A percentile compares a stretch with the other conserved stretches of the same genome.
Evolutionary conservation across 2,113 vertebrate genomes (phyloP).

Genomic region (Galemys pyrenaicus): DNA sequence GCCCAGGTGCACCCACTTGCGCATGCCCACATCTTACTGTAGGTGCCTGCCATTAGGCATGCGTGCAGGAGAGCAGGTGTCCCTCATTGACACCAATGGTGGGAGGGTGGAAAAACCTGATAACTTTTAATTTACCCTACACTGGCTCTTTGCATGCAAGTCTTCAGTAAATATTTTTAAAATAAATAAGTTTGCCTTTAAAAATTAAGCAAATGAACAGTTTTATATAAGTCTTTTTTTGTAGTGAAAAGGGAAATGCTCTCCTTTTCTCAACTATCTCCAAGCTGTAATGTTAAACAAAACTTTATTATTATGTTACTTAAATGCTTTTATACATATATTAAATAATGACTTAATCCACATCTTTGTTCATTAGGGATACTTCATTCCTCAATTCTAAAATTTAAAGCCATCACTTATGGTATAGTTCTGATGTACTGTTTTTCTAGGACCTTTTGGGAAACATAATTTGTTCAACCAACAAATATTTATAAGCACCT

Average conservation of each 20-base stretch:
- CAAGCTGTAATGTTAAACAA: conserved; percentile 15
- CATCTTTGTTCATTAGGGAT: not conserved
- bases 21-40: too few relatives aligned
- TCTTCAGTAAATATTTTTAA: conserved; percentile 15
- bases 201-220: conserved; percentile 20
- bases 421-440: not conserved
- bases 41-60: too few relatives aligned
- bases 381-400: conserved; percentile 10
- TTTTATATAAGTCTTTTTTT: not conserved
- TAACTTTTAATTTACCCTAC: too few relatives aligned
- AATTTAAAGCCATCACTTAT: conserved; percentile 28
- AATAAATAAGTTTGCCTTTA: conserved; percentile 18
- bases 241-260: conserved; percentile 32
- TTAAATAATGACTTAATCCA: not conserved
- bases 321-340: not conserved
- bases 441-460: not conserved
- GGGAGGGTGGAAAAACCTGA: too few relatives aligned
- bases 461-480: conserved; percentile 10
- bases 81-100: too few relatives aligned
- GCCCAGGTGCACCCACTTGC: too few relatives aligned
- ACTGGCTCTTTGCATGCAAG: not conserved
- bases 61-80: too few relatives aligned
- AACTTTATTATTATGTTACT: not conserved
- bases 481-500: conserved; percentile 35
- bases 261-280: conserved; percentile 8